Conservation (phyloP, 2,797 vertebrate genomes). For the Cyclura pinguis region DNA sequence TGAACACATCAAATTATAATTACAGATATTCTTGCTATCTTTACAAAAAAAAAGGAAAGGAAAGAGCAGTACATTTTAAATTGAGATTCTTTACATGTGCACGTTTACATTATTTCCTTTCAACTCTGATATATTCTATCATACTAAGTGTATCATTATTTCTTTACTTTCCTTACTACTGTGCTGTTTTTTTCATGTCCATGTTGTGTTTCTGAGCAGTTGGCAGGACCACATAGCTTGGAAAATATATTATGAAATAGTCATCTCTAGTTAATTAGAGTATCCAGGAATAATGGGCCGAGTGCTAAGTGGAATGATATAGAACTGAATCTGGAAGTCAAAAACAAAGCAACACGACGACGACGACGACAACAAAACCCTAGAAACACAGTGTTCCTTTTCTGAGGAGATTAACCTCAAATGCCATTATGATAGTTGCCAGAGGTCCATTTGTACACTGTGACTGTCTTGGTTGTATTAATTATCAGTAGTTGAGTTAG, state of each 20-base stretch:
- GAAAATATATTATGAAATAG: not conserved
- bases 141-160: no score
- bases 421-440: not conserved
- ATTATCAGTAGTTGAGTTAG: not conserved
- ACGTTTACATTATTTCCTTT: no score
- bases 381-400: not conserved
- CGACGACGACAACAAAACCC: no score
- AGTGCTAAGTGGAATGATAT: not conserved
- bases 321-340: not conserved
- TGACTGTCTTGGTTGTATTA: not conserved
- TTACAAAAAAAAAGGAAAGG: no score
- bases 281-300: not conserved
- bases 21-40: no score
- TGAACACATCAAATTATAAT: no score
- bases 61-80: no score
- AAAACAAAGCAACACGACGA: not conserved
- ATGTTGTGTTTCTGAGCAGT: not conserved
- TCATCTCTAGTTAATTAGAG: not conserved
- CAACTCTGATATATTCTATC: no score
- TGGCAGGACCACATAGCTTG: not conserved
- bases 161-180: no score
- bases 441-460: not conserved
- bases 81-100: no score
- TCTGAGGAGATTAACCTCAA: not conserved
- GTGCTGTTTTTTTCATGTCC: not conserved